Evolutionary conservation across 2,113 vertebrate species (phyloP).

Genomic region (Pelusios castaneus): DNA sequence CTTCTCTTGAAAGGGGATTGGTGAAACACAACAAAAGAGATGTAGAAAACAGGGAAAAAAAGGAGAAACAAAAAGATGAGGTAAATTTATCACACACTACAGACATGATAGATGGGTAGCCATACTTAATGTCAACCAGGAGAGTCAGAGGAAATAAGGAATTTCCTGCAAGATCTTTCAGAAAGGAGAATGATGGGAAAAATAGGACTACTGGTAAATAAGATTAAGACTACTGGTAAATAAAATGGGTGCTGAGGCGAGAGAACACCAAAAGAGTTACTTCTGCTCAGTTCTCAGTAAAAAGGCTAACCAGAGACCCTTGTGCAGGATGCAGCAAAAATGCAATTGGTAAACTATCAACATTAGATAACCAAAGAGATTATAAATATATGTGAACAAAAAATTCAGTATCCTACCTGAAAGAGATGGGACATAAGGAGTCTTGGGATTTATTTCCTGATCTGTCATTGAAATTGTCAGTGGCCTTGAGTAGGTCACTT

Average conservation of each 20-base stretch:
- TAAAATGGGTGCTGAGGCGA: neutral
- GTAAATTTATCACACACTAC: neutral
- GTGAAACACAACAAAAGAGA: neutral
- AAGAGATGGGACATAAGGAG: neutral
- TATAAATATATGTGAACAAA: neutral
- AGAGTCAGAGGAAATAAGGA: neutral
- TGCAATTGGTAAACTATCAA: neutral
- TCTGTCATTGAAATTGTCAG: neutral
- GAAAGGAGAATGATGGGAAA: neutral
- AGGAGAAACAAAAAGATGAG: neutral
- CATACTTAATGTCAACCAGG: neutral
- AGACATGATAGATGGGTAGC: neutral
- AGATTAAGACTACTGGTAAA: neutral
- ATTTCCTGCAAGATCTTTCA: neutral
- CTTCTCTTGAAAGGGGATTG: neutral
- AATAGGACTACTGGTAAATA: neutral
- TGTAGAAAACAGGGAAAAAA: neutral
- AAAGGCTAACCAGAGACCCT: neutral
- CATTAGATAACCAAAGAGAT: neutral
- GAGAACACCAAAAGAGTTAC: neutral
- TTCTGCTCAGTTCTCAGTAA: neutral
- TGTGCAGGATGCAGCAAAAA: neutral
- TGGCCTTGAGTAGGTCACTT: neutral
- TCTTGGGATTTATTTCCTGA: fast-evolving
- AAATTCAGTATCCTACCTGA: neutral